Conservation (phyloP, 2,797 vertebrate genomes). For the Erpetoichthys calabaricus region DNA sequence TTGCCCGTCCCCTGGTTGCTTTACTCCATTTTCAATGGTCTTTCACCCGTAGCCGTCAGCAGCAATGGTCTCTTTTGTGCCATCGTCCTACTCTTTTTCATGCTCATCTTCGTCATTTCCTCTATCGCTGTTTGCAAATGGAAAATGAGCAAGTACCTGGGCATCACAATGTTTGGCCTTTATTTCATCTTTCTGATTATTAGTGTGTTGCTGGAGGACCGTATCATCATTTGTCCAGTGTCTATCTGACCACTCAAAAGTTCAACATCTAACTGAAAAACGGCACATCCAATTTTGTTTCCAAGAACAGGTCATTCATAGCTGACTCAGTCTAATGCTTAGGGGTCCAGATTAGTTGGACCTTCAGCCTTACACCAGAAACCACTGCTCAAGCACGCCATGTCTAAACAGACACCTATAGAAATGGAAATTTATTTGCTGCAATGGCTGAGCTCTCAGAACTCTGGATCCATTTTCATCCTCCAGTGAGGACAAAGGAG, state of each 20-base stretch:
- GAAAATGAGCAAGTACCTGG: conserved; percentile 89
- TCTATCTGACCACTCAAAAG: conserved; percentile 57
- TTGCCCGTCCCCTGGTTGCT: conserved; percentile 85
- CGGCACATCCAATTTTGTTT: neutral
- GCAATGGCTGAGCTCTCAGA: no score
- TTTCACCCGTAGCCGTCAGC: conserved; percentile 78
- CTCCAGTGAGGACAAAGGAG: no score
- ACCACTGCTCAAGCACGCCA: no score
- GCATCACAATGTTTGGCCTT: conserved; percentile 80
- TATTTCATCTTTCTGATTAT: conserved; percentile 90
- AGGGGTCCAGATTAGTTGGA: no score
- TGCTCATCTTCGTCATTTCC: conserved; percentile 89
- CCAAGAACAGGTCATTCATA: no score
- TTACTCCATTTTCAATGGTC: conserved; percentile 49
- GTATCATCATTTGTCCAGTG: conserved; percentile 79
- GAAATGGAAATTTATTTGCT: no score
- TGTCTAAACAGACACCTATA: no score
- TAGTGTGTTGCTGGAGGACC: conserved; percentile 89
- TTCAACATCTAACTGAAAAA: conserved; percentile 8
- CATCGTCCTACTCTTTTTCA: conserved; percentile 90
- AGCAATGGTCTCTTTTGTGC: conserved; percentile 94
- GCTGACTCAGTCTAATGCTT: no score
- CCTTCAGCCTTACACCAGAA: no score
- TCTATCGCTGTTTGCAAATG: conserved; percentile 82
- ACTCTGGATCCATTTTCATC: no score